A percentile compares a stretch with the other conserved stretches of the same genome.
Conservation (phyloP, 35 echinoderm and acorn worm species). For the Lytechinus pictus region DNA sequence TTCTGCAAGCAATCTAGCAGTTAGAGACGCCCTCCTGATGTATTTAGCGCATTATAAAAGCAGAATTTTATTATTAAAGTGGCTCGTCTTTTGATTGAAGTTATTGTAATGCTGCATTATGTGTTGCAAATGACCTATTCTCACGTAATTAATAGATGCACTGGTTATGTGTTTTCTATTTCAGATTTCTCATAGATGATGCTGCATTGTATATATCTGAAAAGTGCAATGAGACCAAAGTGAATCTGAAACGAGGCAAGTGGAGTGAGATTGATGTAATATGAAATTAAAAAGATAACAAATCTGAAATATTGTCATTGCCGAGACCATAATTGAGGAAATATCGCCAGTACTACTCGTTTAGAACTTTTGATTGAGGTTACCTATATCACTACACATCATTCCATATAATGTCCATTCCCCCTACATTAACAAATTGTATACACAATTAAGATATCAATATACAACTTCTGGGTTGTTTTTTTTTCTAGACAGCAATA, state of each 20-base stretch:
- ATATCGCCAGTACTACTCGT: not conserved
- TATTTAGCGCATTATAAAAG: too few relatives aligned
- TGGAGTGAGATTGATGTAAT: not conserved
- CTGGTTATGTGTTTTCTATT: not conserved
- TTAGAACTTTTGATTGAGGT: too few relatives aligned
- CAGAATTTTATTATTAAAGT: too few relatives aligned
- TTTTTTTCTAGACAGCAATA: not conserved
- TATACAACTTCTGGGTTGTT: too few relatives aligned
- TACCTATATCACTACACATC: not conserved
- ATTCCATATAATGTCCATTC: not conserved
- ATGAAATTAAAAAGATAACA: not conserved
- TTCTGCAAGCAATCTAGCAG: too few relatives aligned
- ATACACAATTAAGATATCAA: too few relatives aligned
- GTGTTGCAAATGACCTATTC: too few relatives aligned
- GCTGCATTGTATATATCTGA: conserved; percentile 93
- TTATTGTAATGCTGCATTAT: too few relatives aligned
- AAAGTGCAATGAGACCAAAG: conserved; percentile 81
- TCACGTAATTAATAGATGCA: too few relatives aligned
- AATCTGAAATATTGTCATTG: not conserved
- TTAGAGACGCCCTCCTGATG: too few relatives aligned
- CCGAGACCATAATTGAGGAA: not conserved
- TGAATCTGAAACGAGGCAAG: conserved; percentile 88
- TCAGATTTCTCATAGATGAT: conserved; percentile 96
- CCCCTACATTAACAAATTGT: too few relatives aligned
- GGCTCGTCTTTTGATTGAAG: too few relatives aligned